Evolutionary conservation across 2,113 vertebrate species (phyloP), one percentile per base, ranked within the genome.

Genomic region (Hoplias malabaricus): DNA sequence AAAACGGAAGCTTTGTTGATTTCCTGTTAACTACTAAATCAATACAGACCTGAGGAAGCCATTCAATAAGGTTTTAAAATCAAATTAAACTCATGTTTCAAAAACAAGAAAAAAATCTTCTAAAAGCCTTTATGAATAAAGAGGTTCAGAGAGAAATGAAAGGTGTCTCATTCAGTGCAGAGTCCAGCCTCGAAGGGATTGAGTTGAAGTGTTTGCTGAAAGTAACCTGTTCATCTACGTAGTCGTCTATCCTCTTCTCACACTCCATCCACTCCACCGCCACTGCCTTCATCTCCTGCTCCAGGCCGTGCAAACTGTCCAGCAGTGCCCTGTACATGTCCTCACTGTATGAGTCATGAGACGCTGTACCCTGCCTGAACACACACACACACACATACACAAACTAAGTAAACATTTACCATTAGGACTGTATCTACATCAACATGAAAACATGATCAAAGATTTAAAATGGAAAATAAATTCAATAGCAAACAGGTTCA

Each of bases 241-340:
- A 99, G 86, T 98, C 95, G 42, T 99, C 98, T 33, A 99, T 99
- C 89, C 96, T 93, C 88, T 96, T 96, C 88, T 99, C 96, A 84
- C 97, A 98, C 82, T 97, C 95, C 83, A 96, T 93, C 98, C 98
- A 99, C 74, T 96, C 93, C 69, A 92, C 91, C 0, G 96, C 94
- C 54, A 98, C 95, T 4, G 89, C 89, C 48, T 87, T 92, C 94
- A 99, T 95, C 83, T 97, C 96, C 87, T 94, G 94, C 86, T 98
- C 95, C 46, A 97, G 92, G 79, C 91, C 92, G 84, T 95, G 95
- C 90, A 95, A 96, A 85, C 94, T 92, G 90, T 96, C 95, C 76
- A 98, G 91, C 88, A 98, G 90, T 69, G 91, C 92, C 89, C 92
- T 92, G 62, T 97, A 98, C 81, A 93, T 94, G 85, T 97, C 96